Conservation (phyloP, 2,113 vertebrate species). For the Oxyruncus cristatus region DNA sequence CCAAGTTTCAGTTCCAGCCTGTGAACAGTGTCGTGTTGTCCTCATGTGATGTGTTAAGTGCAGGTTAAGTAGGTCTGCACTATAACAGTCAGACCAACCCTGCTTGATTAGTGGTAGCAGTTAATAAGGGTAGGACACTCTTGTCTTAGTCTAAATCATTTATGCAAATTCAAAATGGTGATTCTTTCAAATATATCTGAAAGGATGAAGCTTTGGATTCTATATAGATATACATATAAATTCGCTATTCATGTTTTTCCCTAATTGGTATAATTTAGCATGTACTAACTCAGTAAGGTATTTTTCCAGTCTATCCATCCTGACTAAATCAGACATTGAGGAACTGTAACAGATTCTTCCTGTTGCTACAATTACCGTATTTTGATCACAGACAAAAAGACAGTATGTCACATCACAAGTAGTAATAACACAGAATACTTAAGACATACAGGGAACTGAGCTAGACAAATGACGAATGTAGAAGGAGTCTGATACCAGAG, state of each 20-base stretch:
- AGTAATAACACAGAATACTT: neutral
- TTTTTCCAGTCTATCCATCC: neutral
- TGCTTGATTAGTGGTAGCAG: neutral
- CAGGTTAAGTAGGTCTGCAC: neutral
- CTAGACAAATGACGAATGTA: neutral
- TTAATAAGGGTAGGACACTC: neutral
- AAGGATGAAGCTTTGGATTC: neutral
- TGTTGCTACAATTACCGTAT: neutral
- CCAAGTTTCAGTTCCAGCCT: neutral
- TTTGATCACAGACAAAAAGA: neutral
- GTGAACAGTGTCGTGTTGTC: neutral
- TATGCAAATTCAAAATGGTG: neutral
- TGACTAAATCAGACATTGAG: neutral
- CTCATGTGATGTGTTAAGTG: neutral
- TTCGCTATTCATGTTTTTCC: neutral
- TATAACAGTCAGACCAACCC: neutral
- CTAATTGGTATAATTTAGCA: neutral
- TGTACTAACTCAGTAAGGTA: neutral
- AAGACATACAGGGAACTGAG: neutral
- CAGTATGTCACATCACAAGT: neutral
- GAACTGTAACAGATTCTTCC: neutral
- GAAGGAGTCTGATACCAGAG: neutral
- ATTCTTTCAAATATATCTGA: neutral
- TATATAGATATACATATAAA: neutral
- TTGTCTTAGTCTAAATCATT: neutral